Conservation (phyloP, 2,797 vertebrate genomes). For the Tympanoctomys barrerae region DNA sequence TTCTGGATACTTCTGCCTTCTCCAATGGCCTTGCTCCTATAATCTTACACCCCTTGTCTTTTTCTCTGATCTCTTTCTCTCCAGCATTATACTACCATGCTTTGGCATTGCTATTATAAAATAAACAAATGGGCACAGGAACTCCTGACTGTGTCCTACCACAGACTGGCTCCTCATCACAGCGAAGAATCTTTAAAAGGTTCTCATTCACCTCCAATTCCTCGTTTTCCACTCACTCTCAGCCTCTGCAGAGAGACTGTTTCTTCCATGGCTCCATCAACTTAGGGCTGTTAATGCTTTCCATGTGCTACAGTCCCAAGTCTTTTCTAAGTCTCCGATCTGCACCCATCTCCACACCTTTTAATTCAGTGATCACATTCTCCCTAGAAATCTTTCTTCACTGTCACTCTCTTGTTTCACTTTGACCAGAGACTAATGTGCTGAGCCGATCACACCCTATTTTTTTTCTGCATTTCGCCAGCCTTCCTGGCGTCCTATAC, state of each 20-base stretch:
- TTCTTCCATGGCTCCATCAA: no score
- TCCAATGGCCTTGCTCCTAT: background rate
- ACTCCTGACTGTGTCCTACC: background rate
- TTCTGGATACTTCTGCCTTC: background rate
- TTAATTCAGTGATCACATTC: background rate
- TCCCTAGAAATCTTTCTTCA: background rate
- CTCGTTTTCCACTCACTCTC: background rate
- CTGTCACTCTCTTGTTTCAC: background rate
- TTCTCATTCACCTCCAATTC: no score
- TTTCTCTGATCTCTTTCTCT: background rate
- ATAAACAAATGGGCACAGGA: background rate
- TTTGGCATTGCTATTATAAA: background rate
- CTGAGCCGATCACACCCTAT: no score
- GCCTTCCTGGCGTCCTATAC: background rate
- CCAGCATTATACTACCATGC: no score
- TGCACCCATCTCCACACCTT: background rate
- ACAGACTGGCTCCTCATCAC: fast-evolving
- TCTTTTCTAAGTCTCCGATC: background rate
- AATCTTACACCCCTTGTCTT: background rate
- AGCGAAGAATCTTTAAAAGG: background rate
- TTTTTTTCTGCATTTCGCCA: background rate
- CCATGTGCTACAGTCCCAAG: background rate
- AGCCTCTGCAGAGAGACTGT: background rate
- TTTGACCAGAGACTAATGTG: background rate
- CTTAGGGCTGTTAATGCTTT: background rate